phyloP scores from a whole-genome alignment of 2,113 vertebrate genomes.

The Neotoma lepida region DNA sequence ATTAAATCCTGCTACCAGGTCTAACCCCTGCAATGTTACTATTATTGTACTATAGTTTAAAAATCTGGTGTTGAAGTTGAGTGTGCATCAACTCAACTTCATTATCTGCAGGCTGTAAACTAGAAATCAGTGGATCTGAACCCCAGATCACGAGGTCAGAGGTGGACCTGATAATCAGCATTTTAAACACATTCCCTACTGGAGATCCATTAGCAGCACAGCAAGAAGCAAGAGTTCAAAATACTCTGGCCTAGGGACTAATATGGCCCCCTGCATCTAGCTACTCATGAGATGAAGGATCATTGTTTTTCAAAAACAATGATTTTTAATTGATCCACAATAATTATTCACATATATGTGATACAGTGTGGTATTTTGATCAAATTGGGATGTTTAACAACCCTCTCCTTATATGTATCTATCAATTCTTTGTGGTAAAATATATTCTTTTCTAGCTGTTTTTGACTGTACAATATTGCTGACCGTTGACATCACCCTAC shows the following conservation, averaged over 20 bases:
- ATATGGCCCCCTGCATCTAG: too few species aligned
- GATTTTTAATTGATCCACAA: background rate
- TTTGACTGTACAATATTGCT: background rate
- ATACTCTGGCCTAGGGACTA: background rate
- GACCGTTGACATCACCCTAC: background rate
- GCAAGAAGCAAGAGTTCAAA: background rate
- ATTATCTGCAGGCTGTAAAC: background rate
- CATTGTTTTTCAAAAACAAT: background rate
- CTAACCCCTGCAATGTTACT: background rate
- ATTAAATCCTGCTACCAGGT: background rate
- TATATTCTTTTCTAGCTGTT: background rate
- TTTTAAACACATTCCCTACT: background rate
- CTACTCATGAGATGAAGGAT: background rate
- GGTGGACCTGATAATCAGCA: background rate
- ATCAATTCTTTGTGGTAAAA: background rate
- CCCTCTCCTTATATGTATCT: background rate
- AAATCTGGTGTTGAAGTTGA: background rate
- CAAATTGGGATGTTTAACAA: background rate
- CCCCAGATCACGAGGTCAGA: background rate
- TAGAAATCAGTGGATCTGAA: background rate
- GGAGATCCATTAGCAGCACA: background rate
- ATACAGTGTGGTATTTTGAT: background rate
- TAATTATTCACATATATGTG: background rate
- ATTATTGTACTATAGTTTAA: background rate
- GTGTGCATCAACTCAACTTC: too few species aligned